Evolutionary conservation across 2,797 vertebrate genomes (phyloP), one percentile per base, ranked within the genome.

Genomic region (Catamblyrhynchus diadema): DNA sequence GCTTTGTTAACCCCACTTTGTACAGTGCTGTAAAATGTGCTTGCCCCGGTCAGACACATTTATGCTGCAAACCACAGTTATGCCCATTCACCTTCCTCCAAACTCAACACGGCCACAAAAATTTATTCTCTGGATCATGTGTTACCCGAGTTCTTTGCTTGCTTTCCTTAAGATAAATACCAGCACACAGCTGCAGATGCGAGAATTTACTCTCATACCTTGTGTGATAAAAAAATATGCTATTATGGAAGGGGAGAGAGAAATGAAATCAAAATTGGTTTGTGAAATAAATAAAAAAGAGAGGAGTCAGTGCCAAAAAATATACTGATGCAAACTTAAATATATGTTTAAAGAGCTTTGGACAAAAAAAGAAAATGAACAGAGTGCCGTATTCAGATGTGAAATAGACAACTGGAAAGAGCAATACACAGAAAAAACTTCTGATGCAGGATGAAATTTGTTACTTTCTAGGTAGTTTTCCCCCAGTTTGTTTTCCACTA

Each of bases 21-120:
- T 6, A 15, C 0, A 2, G 5, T 3, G 18, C 33, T 66, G 16
- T 47, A 35, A 64, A 53, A 42, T 1, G 4, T 35, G 25, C 35
- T 59, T 42, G 8, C 54, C 54, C n/a, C 27, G 50, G 48, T 5
- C 48, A 30, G 19, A 56, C 16, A 45, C 19, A 42, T 6, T 75
- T 33, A 39, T 27, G 14, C 12, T 60, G 32, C 33, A 67, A 83
- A 53, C 6, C 28, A 47, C 7, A 57, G 25, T 27, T 41, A 27
- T 1, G 2, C 2, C 12, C 21, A 8, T 33, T 64, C 2, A 0
- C 39, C 65, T 10, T 10, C 37, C 37, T 88, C 39, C 50, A 61
- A 69, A 39, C 17, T 23, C 32, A 48, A 27, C 23, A 35, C 0
- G 0, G 62, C 6, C 54, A 77, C 42, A 70, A 14, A 69, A 37